Evolutionary conservation across 2,113 vertebrate species (phyloP).

Genomic region (Chloropsis hardwickii): DNA sequence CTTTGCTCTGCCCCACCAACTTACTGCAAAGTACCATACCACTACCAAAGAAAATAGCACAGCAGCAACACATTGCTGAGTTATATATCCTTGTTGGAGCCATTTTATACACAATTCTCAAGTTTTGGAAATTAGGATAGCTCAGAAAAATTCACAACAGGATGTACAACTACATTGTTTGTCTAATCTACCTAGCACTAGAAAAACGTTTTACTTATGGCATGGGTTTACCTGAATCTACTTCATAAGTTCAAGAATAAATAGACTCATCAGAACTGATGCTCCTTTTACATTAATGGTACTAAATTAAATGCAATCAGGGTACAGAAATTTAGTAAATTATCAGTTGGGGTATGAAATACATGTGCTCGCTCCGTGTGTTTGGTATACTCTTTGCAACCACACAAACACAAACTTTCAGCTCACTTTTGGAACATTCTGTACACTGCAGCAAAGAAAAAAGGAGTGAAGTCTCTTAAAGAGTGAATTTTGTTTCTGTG

Average conservation of each 20-base stretch:
- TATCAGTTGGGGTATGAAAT: neutral
- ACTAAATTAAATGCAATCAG: neutral
- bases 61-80: neutral
- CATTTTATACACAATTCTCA: neutral
- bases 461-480: neutral
- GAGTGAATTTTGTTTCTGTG: neutral
- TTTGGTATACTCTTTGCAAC: neutral
- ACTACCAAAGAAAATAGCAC: slow-evolving; percentile 1
- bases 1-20: neutral
- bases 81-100: neutral
- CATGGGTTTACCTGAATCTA: neutral
- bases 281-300: neutral
- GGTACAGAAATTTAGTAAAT: neutral
- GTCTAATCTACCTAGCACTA: neutral
- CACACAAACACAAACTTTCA: neutral
- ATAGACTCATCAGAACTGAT: neutral
- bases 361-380: neutral
- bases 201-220: neutral
- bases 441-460: neutral
- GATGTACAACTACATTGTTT: neutral
- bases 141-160: neutral
- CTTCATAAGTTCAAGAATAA: neutral
- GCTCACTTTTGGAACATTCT: neutral
- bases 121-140: neutral
- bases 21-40: slow-evolving; percentile 7